phyloP scores from a whole-genome alignment of 30 jellyfish, hydroid and myxozoan species.

The Phacellophora camtschatica region DNA sequence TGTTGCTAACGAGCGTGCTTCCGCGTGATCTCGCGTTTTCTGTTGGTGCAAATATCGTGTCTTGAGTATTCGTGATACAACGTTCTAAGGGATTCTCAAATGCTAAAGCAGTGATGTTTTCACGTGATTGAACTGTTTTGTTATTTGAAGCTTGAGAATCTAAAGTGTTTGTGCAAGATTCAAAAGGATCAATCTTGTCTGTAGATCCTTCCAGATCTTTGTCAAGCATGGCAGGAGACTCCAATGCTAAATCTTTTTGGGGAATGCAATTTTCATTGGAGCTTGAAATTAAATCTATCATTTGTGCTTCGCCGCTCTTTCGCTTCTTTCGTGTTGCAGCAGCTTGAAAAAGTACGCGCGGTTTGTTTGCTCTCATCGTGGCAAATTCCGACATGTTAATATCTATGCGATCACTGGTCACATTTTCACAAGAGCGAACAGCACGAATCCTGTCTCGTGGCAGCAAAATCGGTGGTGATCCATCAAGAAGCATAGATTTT shows the following conservation, averaged over 20 bases:
- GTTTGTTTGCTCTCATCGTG: constrained; percentile 23
- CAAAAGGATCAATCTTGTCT: constrained; percentile 12
- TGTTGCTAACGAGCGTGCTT: not conserved
- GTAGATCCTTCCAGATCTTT: constrained; percentile 22
- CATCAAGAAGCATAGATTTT: constrained; percentile 67
- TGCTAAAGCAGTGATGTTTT: not conserved
- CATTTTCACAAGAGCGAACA: constrained; percentile 67
- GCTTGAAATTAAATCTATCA: constrained; percentile 25
- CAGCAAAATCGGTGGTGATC: constrained; percentile 65
- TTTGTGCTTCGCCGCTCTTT: constrained; percentile 17
- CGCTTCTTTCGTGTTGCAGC: constrained; percentile 29
- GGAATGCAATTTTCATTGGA: constrained; percentile 27
- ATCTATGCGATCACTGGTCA: constrained; percentile 10
- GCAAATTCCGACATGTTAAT: constrained; percentile 40
- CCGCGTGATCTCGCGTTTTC: not conserved
- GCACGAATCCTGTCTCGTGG: constrained; percentile 65
- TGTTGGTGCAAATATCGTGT: not conserved
- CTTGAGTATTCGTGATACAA: not conserved
- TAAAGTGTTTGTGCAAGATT: constrained; percentile 25
- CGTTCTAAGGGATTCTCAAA: not conserved
- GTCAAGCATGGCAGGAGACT: not conserved
- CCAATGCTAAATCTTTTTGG: not conserved
- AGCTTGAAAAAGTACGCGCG: constrained; percentile 12
- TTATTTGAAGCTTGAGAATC: constrained; percentile 27
- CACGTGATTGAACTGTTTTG: not conserved